Conservation (phyloP, 37 sponge, comb jelly and placozoan species). For the Dysidea cf. avara region DNA sequence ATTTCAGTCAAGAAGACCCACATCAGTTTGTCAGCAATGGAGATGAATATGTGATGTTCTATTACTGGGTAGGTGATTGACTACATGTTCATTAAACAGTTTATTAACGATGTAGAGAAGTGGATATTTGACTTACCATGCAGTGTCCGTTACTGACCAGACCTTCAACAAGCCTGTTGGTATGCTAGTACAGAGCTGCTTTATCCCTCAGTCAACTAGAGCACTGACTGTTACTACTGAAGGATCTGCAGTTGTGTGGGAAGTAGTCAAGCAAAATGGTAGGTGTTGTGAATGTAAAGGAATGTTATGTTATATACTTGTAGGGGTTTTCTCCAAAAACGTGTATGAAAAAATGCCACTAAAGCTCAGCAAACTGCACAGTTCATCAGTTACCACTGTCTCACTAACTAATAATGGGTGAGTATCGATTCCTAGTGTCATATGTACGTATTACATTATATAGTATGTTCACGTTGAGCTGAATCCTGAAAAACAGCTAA, state of each 20-base stretch:
- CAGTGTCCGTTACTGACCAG: slow-evolving; percentile 31
- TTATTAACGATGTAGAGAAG: too few species aligned
- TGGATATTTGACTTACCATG: too few species aligned
- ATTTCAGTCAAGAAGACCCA: slow-evolving; percentile 65
- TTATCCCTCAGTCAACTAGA: slow-evolving; percentile 52
- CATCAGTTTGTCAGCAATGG: slow-evolving; percentile 71
- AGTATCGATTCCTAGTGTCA: too few species aligned
- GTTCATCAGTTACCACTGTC: slow-evolving; percentile 56
- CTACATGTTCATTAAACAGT: background rate
- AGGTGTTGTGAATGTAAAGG: too few species aligned
- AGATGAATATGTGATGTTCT: slow-evolving; percentile 84
- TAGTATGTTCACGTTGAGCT: background rate
- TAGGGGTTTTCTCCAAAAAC: background rate
- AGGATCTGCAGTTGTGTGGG: slow-evolving; percentile 92
- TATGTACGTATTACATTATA: background rate
- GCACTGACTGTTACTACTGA: slow-evolving; percentile 83
- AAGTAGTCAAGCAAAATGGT: slow-evolving; percentile 18
- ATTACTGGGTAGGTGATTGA: slow-evolving; percentile 66
- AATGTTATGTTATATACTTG: background rate
- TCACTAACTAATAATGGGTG: slow-evolving; percentile 45
- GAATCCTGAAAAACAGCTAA: too few species aligned
- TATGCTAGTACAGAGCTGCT: slow-evolving; percentile 68
- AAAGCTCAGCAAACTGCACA: slow-evolving; percentile 72
- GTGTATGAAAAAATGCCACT: slow-evolving; percentile 29
- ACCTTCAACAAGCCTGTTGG: slow-evolving; percentile 91